A percentile compares a stretch with the other conserved stretches of the same genome.
Conservation (phyloP, 2,888 invertebrate species). For the Anagyrus pseudococci region DNA sequence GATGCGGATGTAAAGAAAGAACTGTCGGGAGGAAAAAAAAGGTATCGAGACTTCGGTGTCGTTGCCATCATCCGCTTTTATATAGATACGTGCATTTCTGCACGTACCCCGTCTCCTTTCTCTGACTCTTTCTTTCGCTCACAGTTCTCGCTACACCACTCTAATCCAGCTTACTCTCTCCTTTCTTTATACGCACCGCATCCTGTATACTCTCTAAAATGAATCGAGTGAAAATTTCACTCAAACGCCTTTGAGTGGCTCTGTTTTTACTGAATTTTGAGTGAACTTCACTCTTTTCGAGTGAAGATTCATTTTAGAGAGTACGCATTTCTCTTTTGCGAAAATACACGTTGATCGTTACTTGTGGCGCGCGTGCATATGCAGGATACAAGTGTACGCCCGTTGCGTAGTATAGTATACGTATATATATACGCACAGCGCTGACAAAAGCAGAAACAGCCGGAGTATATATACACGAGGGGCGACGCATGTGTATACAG, state of each 20-base stretch:
- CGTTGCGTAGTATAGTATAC: too few relatives aligned
- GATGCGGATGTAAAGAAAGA: too few relatives aligned
- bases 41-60: not conserved
- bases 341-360: slow-evolving; percentile 37
- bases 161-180: slow-evolving; percentile 5
- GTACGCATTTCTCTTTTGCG: slow-evolving; percentile 33
- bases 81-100: too few relatives aligned
- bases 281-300: too few relatives aligned
- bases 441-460: not conserved
- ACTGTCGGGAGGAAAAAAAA: too few relatives aligned
- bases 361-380: slow-evolving; percentile 7
- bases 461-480: slow-evolving; percentile 8
- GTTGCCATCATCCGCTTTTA: not conserved
- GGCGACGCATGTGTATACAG: not conserved
- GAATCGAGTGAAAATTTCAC: too few relatives aligned
- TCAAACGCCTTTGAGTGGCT: too few relatives aligned
- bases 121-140: not conserved
- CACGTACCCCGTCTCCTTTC: not conserved
- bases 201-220: too few relatives aligned
- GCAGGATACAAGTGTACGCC: not conserved
- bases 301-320: not conserved
- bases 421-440: not conserved
- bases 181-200: too few relatives aligned
- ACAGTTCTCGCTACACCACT: too few relatives aligned
- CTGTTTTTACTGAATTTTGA: too few relatives aligned